Evolutionary conservation across 2,888 invertebrate genomes (phyloP).

Genomic region (Caenorhabditis uteleia): DNA sequence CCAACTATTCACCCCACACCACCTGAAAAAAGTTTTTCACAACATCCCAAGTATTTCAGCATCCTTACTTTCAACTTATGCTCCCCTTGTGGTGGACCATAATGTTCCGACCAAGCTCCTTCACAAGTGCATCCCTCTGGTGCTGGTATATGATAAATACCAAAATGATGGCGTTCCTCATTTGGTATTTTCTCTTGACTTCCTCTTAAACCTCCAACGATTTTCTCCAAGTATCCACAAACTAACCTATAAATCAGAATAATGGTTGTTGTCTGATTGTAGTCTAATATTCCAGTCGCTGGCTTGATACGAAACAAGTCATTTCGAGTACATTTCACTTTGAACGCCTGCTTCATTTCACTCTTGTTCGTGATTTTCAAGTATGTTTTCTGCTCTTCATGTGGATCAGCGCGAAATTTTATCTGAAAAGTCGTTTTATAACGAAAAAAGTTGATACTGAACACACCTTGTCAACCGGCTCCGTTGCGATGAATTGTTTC

Average conservation of each 20-base stretch:
- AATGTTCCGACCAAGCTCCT: conserved; percentile 62
- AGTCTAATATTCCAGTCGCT: conserved; percentile 57
- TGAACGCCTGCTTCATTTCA: conserved; percentile 62
- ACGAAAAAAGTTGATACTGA: no score
- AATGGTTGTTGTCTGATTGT: conserved; percentile 46
- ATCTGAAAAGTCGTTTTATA: no score
- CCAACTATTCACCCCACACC: conserved; percentile 2
- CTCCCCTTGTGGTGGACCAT: conserved; percentile 63
- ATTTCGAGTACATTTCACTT: conserved; percentile 65
- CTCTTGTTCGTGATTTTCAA: conserved; percentile 56
- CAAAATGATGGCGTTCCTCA: conserved; percentile 60
- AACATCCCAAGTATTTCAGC: no score
- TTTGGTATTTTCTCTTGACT: conserved; percentile 29
- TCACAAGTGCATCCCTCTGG: conserved; percentile 52
- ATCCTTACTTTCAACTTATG: conserved; percentile 44
- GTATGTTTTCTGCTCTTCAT: conserved; percentile 32
- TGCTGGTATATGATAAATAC: conserved; percentile 64
- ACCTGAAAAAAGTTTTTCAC: no score
- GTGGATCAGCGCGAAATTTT: conserved; percentile 26
- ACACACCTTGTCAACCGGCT: conserved; percentile 42
- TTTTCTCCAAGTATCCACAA: neutral
- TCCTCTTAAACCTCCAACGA: no score
- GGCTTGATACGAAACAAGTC: conserved; percentile 62
- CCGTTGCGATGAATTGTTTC: conserved; percentile 38
- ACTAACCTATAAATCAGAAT: conserved; percentile 31